A percentile compares a stretch with the other conserved stretches of the same genome.
These are phyloP conservation scores for Cynopterus brachyotis DNA, from an alignment of 2,113 vertebrate genomes.

Conservation along the genomic window DNA sequence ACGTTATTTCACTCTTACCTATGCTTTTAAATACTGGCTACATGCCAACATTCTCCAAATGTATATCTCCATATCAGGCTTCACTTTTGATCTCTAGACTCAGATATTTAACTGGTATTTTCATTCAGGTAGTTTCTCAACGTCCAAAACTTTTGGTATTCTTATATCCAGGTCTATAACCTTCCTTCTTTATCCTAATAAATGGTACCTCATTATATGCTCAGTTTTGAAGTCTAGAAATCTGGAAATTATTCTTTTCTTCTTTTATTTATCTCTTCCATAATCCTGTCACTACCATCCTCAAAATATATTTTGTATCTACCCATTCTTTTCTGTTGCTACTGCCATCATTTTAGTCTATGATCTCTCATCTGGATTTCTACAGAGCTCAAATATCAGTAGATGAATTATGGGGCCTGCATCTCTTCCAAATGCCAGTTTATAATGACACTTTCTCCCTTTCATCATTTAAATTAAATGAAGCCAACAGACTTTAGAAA, in stretches of 20 bases:
- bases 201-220: not conserved
- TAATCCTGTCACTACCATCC: not conserved
- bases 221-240: not conserved
- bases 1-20: not conserved
- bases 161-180: not conserved
- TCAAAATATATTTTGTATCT: not conserved
- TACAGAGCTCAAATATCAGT: not conserved
- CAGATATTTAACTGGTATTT: not conserved
- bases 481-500: not conserved
- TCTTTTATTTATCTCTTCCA: not conserved
- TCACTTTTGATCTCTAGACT: not conserved
- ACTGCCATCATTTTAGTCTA: not conserved
- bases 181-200: not conserved
- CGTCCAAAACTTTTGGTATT: not conserved
- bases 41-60: not conserved
- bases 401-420: not conserved
- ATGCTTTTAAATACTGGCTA: not conserved
- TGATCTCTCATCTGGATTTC: not conserved
- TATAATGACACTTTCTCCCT: not conserved
- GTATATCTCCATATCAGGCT: not conserved
- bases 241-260: not conserved
- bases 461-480: not conserved
- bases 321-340: not conserved
- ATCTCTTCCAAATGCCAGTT: not conserved
- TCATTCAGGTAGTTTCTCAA: not conserved